Evolutionary conservation across 2,113 vertebrate species (phyloP).

Genomic region (Cynoglossus semilaevis): DNA sequence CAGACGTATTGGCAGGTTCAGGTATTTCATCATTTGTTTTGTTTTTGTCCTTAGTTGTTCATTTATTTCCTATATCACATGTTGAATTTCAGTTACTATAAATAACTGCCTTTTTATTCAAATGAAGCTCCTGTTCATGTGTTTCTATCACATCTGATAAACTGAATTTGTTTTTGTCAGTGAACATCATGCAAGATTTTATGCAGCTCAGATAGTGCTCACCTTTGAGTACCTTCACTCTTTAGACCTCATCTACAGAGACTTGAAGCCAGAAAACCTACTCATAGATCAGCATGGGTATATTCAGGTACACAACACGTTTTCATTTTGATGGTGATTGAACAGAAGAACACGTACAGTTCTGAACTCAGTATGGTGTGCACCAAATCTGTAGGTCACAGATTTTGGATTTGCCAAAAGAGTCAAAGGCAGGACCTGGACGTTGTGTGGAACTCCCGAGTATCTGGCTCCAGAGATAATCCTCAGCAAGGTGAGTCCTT

Average conservation of each 20-base stretch:
- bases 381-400: slow-evolving; percentile 82
- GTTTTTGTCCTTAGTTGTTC: background rate
- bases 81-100: no score
- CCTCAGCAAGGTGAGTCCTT: slow-evolving; percentile 90
- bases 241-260: slow-evolving; percentile 99
- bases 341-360: no score
- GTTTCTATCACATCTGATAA: slow-evolving; percentile 17
- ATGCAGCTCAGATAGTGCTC: slow-evolving; percentile 99
- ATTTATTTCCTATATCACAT: background rate
- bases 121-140: background rate
- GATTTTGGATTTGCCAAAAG: slow-evolving; percentile 99
- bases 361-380: background rate
- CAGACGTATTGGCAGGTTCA: slow-evolving; percentile 98
- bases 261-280: slow-evolving; percentile 99
- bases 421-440: slow-evolving; percentile 99
- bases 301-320: slow-evolving; percentile 85
- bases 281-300: slow-evolving; percentile 99
- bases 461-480: slow-evolving; percentile 99
- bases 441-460: slow-evolving; percentile 98
- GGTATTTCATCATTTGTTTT: slow-evolving; percentile 67
- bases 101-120: background rate
- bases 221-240: slow-evolving; percentile 99
- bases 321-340: background rate
- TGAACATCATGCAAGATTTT: slow-evolving; percentile 97
- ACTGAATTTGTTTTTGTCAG: slow-evolving; percentile 69